Percentiles rank a stretch among this genome's conserved stretches.
Evolutionary conservation across 2,888 invertebrate genomes (phyloP).

Genomic region (Drosophila nr. medialis): DNA sequence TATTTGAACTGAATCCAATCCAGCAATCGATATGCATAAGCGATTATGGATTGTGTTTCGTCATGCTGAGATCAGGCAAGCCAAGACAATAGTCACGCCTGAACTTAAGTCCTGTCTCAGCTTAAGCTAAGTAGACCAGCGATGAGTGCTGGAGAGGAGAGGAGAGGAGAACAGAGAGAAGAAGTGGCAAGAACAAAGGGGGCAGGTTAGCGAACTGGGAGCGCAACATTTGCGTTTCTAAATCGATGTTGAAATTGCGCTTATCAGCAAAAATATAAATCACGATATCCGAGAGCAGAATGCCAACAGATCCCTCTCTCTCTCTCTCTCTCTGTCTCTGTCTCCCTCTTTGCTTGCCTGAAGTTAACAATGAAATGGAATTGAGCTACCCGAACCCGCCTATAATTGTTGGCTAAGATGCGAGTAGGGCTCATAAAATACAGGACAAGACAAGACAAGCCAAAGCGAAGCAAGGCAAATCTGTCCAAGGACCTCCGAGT

Average conservation of each 20-base stretch:
- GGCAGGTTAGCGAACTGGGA: constrained; percentile 4
- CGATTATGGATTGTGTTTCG: constrained; percentile 25
- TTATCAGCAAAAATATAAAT: constrained; percentile 66
- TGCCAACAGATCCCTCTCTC: constrained; percentile 9
- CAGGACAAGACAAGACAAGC: constrained; percentile 26
- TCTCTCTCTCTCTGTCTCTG: neutral
- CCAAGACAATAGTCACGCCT: constrained; percentile 43
- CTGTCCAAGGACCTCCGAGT: constrained; percentile 27
- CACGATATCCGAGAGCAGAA: constrained; percentile 44
- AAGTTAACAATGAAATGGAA: constrained; percentile 36
- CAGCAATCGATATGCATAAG: constrained; percentile 2
- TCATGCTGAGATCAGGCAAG: constrained; percentile 8
- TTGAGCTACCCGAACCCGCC: constrained; percentile 24
- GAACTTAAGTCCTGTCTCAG: constrained; percentile 15
- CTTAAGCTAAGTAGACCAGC: neutral
- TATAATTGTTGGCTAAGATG: constrained; percentile 43
- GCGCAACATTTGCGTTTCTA: constrained; percentile 33
- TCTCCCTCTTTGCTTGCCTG: neutral
- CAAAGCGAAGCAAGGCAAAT: constrained; percentile 23
- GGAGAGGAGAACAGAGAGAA: neutral
- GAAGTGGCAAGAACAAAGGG: constrained; percentile 1
- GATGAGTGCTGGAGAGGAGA: neutral
- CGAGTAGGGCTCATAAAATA: constrained; percentile 39
- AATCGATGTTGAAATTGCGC: constrained; percentile 63
- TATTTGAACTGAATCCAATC: neutral